Percentiles rank a stretch among this genome's conserved stretches.
Evolutionary conservation across 2,797 vertebrate genomes (phyloP).

Genomic region (Valencia hispanica): DNA sequence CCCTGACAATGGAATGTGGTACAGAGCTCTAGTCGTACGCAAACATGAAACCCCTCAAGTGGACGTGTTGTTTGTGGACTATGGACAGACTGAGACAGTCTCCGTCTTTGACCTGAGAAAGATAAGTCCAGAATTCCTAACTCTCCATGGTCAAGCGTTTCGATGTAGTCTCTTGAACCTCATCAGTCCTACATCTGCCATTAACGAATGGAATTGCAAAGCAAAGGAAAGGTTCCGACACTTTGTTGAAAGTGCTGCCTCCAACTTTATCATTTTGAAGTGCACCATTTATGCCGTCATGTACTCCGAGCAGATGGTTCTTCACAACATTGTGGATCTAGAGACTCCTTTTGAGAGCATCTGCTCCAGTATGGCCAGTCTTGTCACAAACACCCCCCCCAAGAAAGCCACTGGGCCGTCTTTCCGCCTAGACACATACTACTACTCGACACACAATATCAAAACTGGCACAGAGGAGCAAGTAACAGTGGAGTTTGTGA

Average conservation of each 20-base stretch:
- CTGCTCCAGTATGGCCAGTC: conserved; percentile 81
- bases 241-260: conserved; percentile 82
- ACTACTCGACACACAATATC: conserved; percentile 88
- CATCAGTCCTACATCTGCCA: conserved; percentile 76
- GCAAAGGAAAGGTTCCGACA: conserved; percentile 79
- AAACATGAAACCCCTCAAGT: conserved; percentile 72
- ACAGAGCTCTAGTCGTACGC: conserved; percentile 86
- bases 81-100: conserved; percentile 85
- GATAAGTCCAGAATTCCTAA: conserved; percentile 82
- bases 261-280: conserved; percentile 79
- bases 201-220: conserved; percentile 84
- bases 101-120: conserved; percentile 81
- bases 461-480: conserved; percentile 90
- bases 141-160: conserved; percentile 89
- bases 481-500: conserved; percentile 84
- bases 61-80: conserved; percentile 90
- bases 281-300: conserved; percentile 92
- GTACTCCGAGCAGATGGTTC: conserved; percentile 78
- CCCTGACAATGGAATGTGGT: conserved; percentile 85
- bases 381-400: conserved; percentile 71
- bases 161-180: conserved; percentile 93
- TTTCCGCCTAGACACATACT: conserved; percentile 86
- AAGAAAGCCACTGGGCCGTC: conserved; percentile 73
- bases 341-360: conserved; percentile 91
- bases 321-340: conserved; percentile 90